Conservation (phyloP, 1,140 invertebrate species). For the Drosophila trapezifrons region DNA sequence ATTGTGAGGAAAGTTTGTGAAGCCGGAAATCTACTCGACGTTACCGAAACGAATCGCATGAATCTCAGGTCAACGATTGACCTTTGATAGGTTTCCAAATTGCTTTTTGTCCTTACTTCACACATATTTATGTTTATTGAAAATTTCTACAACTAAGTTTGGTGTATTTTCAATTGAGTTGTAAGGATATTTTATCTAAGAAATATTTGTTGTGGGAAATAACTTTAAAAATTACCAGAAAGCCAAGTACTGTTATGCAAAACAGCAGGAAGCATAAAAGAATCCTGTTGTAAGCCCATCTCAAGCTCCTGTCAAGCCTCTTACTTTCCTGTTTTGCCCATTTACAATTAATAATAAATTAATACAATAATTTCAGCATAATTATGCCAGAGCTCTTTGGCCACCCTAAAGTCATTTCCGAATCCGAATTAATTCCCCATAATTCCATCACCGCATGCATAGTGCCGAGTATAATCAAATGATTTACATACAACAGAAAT, state of each 20-base stretch:
- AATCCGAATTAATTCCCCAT: slow-evolving; percentile 16
- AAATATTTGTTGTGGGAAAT: no score
- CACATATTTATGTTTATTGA: slow-evolving; percentile 1
- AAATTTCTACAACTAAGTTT: not conserved
- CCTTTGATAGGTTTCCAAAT: slow-evolving; percentile 20
- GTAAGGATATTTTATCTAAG: no score
- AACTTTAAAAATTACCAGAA: no score
- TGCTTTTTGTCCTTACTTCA: slow-evolving; percentile 6
- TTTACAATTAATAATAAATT: slow-evolving; percentile 11
- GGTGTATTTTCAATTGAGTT: not conserved
- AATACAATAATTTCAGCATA: slow-evolving; percentile 3
- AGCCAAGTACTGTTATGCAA: no score
- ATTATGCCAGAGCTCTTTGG: slow-evolving; percentile 2
- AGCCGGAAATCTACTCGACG: no score
- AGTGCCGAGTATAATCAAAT: not conserved
- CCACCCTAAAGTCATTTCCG: slow-evolving; percentile 1
- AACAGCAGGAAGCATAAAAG: no score
- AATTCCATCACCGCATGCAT: slow-evolving; percentile 10
- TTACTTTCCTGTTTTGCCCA: not conserved
- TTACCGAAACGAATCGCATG: slow-evolving; percentile 9
- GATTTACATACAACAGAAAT: slow-evolving; percentile 5
- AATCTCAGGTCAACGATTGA: slow-evolving; percentile 8
- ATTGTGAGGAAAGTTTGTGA: not conserved
- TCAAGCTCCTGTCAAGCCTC: not conserved
- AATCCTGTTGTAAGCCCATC: not conserved